phyloP scores from a whole-genome alignment of 2,888 invertebrate species.

The Epistrophe grossulariae region DNA sequence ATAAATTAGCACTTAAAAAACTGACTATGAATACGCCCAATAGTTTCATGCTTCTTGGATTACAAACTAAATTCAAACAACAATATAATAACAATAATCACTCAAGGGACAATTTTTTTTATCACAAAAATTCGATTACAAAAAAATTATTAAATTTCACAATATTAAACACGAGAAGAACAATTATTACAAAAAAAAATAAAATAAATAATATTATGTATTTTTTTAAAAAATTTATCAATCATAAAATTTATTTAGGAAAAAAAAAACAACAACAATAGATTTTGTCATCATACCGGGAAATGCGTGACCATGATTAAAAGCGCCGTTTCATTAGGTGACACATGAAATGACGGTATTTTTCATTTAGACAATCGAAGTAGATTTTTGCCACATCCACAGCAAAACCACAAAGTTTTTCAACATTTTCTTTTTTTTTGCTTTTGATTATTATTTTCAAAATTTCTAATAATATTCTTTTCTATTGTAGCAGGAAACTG shows the following conservation, averaged over 20 bases:
- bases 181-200: conserved; percentile 44
- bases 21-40: background rate
- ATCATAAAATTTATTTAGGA: conserved; percentile 57
- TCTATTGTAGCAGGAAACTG: conserved; percentile 38
- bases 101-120: conserved; percentile 36
- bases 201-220: conserved; percentile 37
- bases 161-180: conserved; percentile 60
- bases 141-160: conserved; percentile 59
- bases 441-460: background rate
- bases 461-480: conserved; percentile 23
- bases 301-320: conserved; percentile 68
- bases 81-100: conserved; percentile 74
- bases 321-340: conserved; percentile 24
- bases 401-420: conserved; percentile 54
- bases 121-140: conserved; percentile 35
- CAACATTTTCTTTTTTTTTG: background rate
- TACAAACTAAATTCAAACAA: conserved; percentile 62
- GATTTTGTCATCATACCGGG: conserved; percentile 76
- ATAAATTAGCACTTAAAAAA: too few relatives aligned
- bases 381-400: conserved; percentile 60
- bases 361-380: conserved; percentile 34
- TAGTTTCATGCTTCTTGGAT: conserved; percentile 15
- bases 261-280: conserved; percentile 71
- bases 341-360: conserved; percentile 42
- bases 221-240: conserved; percentile 49